Evolutionary conservation across 2,113 vertebrate genomes (phyloP), one percentile per base, ranked within the genome.

Genomic region (Notiomystis cincta): DNA sequence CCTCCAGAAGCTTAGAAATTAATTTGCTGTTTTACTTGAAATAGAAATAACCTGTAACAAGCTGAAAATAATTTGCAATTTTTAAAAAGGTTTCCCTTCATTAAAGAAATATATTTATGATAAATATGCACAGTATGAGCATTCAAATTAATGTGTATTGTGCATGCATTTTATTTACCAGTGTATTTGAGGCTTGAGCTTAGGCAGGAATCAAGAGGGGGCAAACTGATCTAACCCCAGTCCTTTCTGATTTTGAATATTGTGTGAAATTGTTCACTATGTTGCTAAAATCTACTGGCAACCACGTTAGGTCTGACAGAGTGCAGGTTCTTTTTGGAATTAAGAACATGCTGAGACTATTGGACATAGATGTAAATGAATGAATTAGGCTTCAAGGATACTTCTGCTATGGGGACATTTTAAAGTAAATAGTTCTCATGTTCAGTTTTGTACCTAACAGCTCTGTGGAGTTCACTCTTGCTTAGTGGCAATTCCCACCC

Each of bases 271-370:
- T 69, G 50, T 69, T 93, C 54, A 76, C 35, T 45, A 20, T 76
- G 42, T 47, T 90, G 85, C 71, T 95, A 82, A 93, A 94, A 94
- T 92, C 75, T 93, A 61, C 79, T 93, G 94, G 76, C 66, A 95
- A 47, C 50, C 67, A 89, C 16, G 2, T 66, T 82, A 88, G 58
- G 47, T 82, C 76, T 86, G 90, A 90, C 79, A 77, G 85, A 86
- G 58, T 72, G 44, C 90, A 93, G 80, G 76, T 83, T 90, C 57
- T 62, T 90, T 88, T 77, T 47, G 60, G 67, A 88, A 69, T 93
- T 72, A 80, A 77, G 82, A 88, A 88, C 42, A 38, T 28, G 22
- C 37, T 91, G 66, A 80, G n/a, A 90, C 33, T 65, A 70, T 70
- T 80, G 56, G 82, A 82, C 51, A 60, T 58, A 57, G 71, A 54